These are phyloP conservation scores for Oncorhynchus mykiss DNA, from an alignment of 2,113 vertebrate genomes.

Conservation along the genomic window DNA sequence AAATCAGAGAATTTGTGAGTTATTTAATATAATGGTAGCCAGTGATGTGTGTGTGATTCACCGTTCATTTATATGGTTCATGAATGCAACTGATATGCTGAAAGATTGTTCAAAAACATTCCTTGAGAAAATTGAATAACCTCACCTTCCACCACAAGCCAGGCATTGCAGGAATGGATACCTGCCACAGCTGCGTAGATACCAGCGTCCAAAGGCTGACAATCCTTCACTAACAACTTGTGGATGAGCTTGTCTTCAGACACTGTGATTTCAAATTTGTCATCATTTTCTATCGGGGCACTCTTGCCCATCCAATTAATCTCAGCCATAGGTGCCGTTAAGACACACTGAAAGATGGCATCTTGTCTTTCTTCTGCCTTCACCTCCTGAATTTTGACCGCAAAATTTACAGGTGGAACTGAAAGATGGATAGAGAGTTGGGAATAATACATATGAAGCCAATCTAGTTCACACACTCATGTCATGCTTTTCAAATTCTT, in stretches of 20 bases:
- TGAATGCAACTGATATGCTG: background rate
- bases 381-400: conserved; percentile 71
- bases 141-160: conserved; percentile 86
- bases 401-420: conserved; percentile 81
- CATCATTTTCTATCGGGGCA: conserved; percentile 49
- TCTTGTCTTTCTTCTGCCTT: conserved; percentile 74
- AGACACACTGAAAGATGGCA: conserved; percentile 76
- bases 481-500: no score
- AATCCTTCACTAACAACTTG: conserved; percentile 73
- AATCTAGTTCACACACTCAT: no score
- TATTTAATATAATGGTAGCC: background rate
- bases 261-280: conserved; percentile 73
- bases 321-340: conserved; percentile 71
- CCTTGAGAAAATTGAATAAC: background rate
- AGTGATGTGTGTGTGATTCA: background rate
- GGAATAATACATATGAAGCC: background rate
- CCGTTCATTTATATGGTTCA: background rate
- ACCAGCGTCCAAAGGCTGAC: conserved; percentile 75
- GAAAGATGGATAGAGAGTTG: background rate
- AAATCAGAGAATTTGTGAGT: background rate
- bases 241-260: conserved; percentile 85
- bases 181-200: conserved; percentile 81
- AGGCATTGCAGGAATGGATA: conserved; percentile 80
- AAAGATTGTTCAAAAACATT: no score
- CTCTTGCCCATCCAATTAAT: conserved; percentile 80